Evolutionary conservation across 2,113 vertebrate species (phyloP), one percentile per base, ranked within the genome.

Genomic region (Zapus hudsonius): DNA sequence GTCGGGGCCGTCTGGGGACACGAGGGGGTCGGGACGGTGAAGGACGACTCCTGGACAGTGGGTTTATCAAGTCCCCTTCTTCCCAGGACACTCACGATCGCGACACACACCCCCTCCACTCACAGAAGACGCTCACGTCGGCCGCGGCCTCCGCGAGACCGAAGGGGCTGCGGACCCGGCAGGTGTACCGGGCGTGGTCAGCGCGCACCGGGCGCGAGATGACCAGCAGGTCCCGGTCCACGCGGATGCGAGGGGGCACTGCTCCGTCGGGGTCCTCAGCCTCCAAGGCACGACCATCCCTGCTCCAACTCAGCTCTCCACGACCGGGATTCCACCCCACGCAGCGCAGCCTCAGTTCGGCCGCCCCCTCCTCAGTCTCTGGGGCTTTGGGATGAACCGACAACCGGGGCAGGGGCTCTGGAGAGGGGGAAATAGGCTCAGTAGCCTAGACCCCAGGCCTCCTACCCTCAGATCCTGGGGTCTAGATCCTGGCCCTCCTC

Each of bases 1-100:
- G 40, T 98, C 97, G 0, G 97, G 97, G 55, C 97, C 97, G 27
- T 97, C 97, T 98, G 80, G 11, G n/a, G n/a, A 42, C n/a, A 11
- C 61, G 33, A n/a, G 29, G 12, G 29, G 57, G 23, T n/a, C 33
- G 25, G 67, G 20, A 42, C 19, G n/a, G 84, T 59, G 59, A 86
- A 59, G 38, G 19, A n/a, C n/a, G n/a, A 52, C 31, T 55, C 64
- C 36, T 33, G 52, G 33, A 84, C 82, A 36, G 23, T 36, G 82
- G 23, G 33, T 40, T n/a, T 47, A 47, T 27, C 61, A 63, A 63
- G 25, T 29, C 63, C 64, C 10, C 23, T 27, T 52, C 64, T 69
- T 8, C 44, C 31, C 22, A 0, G 44, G n/a, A n/a, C n/a, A n/a
- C n/a, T 47, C 80, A n/a, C n/a, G n/a, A n/a, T 36, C 9, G 6